Evolutionary conservation across 2,113 vertebrate species (phyloP), one percentile per base, ranked within the genome.

Genomic region (Calonectris borealis): DNA sequence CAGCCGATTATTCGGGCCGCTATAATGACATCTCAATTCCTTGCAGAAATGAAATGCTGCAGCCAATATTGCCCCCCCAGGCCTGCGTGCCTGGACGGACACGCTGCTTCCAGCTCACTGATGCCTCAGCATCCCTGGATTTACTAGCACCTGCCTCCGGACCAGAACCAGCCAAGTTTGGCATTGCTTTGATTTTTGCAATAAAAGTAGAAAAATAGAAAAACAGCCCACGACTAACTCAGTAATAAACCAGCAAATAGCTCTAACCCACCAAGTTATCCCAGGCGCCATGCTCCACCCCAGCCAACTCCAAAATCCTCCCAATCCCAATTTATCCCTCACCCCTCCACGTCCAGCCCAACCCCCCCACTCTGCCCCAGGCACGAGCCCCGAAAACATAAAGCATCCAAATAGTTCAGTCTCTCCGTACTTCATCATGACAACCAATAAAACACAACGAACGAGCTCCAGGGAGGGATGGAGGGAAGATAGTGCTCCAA

Each of bases 321-420:
- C 69, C 32, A 32, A 31, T 18, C 57, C 19, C 73, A 49, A 11
- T 42, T 71, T n/a, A n/a, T 13, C 40, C 40, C 32, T 38, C n/a
- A 49, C 7, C 24, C 54, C 16, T 77, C 38, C 36, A 38, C 4
- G 1, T 44, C 51, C 69, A 86, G 24, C 62, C 27, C 1, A 5
- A 34, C 25, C n/a, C 34, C 60, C 31, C 27, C 16, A 21, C 8
- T 27, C 57, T 26, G 48, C 22, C 62, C 24, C 21, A 66, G 38
- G 49, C 64, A 69, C 1, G 0, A 77, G 34, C 69, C 38, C 21
- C 0, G 0, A 66, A 66, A 61, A n/a, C 1, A 79, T 2, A 19
- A 31, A 90, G 21, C 7, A 94, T 11, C 24, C 44, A 48, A 34
- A 25, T 14, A 69, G 18, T 82, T 64, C 62, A 46, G 10, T 32